A percentile compares a stretch with the other conserved stretches of the same genome.
phyloP scores from a whole-genome alignment of 1,140 invertebrate genomes.

The Bacillus rossius region DNA sequence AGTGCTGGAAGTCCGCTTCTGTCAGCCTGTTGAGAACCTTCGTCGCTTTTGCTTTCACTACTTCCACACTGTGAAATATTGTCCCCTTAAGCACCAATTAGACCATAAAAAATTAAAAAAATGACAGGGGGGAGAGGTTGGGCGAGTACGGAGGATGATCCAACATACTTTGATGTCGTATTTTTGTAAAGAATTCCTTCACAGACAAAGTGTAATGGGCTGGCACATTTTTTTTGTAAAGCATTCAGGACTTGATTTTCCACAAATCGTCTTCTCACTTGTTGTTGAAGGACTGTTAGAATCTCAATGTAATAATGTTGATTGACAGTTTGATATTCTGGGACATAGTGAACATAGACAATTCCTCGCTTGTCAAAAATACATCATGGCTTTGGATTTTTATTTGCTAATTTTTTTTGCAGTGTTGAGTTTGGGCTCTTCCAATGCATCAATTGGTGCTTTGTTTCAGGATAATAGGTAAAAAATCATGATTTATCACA shows the following conservation, averaged over 20 bases:
- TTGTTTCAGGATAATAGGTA: slow-evolving; percentile 14
- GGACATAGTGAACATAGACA: neutral
- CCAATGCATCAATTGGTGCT: too few relatives aligned
- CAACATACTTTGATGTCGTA: slow-evolving; percentile 20
- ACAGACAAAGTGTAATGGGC: slow-evolving; percentile 7
- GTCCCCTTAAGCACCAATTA: neutral
- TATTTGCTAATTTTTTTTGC: slow-evolving; percentile 3
- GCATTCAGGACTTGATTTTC: slow-evolving; percentile 14
- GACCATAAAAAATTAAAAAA: slow-evolving; percentile 1
- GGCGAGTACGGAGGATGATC: slow-evolving; percentile 24
- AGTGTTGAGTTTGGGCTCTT: slow-evolving; percentile 6
- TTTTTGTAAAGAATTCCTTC: slow-evolving; percentile 23
- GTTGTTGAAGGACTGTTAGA: slow-evolving; percentile 8
- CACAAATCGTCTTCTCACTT: slow-evolving; percentile 12
- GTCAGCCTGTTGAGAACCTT: too few relatives aligned
- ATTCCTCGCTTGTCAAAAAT: neutral
- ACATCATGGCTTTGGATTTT: slow-evolving; percentile 5
- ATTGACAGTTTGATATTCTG: slow-evolving; percentile 4
- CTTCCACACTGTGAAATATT: neutral
- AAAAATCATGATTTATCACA: slow-evolving; percentile 19
- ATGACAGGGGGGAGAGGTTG: slow-evolving; percentile 23
- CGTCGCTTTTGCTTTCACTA: too few relatives aligned
- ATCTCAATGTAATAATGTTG: neutral
- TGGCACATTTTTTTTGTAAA: slow-evolving; percentile 15
- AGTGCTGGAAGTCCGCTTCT: too few relatives aligned